Evolutionary conservation across 1,140 invertebrate genomes (phyloP), one percentile per base, ranked within the genome.

Genomic region (Drosophila auraria): DNA sequence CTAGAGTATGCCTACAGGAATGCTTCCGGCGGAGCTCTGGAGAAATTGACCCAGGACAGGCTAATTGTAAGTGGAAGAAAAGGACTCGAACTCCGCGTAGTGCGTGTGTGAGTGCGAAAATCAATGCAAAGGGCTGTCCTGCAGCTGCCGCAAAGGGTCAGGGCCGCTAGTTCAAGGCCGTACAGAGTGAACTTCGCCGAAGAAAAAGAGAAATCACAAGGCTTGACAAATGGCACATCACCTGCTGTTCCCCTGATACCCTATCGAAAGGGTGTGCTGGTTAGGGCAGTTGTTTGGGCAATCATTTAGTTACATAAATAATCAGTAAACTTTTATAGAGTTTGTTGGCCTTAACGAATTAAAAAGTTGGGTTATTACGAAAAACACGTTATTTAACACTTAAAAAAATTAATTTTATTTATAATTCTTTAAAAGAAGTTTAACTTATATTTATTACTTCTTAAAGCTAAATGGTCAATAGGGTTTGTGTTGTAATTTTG

Each of bases 1-100:
- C 65, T 90, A 47, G 86, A 90, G 23, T 59, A 51, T 2, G 86
- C 86, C 8, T 90, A 86, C 36, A 78, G 80, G 36, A 90, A 77
- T 61, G 86, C 86, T 5, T 90, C 82, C n/a, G 87, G 87, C 50
- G 87, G 87, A 36, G 75, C 87, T 20, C 65, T 89, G 44, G 86
- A 90, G 11, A 90, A 86, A 56, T 38, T 90, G 66, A 90, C 82
- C 30, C 78, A 80, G 17, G 87, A 91, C 44, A 69, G 86, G 36
- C 63, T 90, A 20, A 87, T 90, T 77, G 86, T 90, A 78, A 56
- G 86, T 78, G 36, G 15, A 47, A 17, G 44, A 40, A 38, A 20
- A 20, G 9, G 8, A 15, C 4, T 62, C 15, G 25, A 45, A 23
- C 25, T 64, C 33, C 36, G 40, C 17, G 5, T 40, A 8, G 30